Conservation (phyloP, 2,113 vertebrate species). For the Nycticebus coucang region DNA sequence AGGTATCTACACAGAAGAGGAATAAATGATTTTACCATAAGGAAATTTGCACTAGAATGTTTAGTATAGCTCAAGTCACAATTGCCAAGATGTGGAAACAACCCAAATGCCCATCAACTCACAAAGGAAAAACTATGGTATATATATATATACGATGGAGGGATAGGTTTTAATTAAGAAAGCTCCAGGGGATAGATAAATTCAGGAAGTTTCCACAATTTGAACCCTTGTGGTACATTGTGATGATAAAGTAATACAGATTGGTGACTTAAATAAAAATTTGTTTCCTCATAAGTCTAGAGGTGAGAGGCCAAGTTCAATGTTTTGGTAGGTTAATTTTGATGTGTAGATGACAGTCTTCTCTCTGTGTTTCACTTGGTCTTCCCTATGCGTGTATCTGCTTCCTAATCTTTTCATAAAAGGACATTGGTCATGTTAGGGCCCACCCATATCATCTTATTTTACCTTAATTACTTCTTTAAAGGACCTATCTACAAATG, state of each 20-base stretch:
- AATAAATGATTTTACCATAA: too few relatives aligned
- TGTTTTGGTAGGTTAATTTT: not conserved
- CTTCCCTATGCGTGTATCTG: not conserved
- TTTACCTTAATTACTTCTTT: not conserved
- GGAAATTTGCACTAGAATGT: too few relatives aligned
- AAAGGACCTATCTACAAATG: not conserved
- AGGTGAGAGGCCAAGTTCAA: not conserved
- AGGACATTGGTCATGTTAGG: not conserved
- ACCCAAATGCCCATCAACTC: too few relatives aligned
- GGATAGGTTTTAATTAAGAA: not conserved
- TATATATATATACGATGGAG: too few relatives aligned
- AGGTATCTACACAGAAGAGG: too few relatives aligned
- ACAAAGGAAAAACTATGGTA: too few relatives aligned
- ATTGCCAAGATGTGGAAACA: too few relatives aligned
- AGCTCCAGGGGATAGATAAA: not conserved
- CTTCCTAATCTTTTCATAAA: not conserved
- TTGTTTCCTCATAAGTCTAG: not conserved
- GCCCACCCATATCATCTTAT: not conserved
- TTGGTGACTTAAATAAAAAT: not conserved
- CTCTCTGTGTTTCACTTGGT: not conserved
- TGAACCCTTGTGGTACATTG: not conserved
- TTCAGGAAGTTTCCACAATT: not conserved
- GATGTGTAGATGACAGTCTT: not conserved
- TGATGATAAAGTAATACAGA: not conserved
- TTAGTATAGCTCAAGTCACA: too few relatives aligned